Conservation (phyloP, 2,888 invertebrate genomes). For the Zele albiditarsus region DNA sequence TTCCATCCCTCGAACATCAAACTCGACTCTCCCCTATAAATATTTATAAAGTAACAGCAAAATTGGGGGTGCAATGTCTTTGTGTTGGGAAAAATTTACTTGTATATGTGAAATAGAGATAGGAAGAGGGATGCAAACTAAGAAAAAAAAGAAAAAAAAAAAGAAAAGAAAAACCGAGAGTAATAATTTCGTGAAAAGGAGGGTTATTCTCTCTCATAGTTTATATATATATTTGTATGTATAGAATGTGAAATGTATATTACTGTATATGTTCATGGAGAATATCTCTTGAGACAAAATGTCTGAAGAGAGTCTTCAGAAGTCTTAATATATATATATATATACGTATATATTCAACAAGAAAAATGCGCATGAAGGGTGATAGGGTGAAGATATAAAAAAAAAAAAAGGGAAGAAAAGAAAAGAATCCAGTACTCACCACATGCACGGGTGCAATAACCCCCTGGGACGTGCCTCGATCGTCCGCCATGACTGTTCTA, state of each 20-base stretch:
- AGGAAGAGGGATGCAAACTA: background rate
- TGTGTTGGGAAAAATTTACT: background rate
- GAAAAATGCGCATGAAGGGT: slow-evolving; percentile 1
- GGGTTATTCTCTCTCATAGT: background rate
- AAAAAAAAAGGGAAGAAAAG: background rate
- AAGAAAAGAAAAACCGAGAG: background rate
- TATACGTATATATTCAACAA: background rate
- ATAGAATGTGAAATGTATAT: slow-evolving; percentile 8
- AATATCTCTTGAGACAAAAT: slow-evolving; percentile 41
- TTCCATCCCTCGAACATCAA: too few species aligned
- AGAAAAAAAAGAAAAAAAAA: background rate
- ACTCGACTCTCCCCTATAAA: too few species aligned
- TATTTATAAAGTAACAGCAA: too few species aligned
- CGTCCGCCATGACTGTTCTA: slow-evolving; percentile 65
- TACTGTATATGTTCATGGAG: slow-evolving; percentile 14
- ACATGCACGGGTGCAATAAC: slow-evolving; percentile 62
- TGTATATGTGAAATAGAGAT: background rate
- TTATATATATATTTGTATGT: background rate
- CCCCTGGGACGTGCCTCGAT: slow-evolving; percentile 65
- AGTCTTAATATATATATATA: background rate
- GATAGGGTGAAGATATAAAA: slow-evolving; percentile 6
- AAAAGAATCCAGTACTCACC: slow-evolving; percentile 57
- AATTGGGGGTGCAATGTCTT: background rate
- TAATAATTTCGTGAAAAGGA: background rate
- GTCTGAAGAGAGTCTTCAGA: slow-evolving; percentile 11